These are phyloP conservation scores for Eretmochelys imbricata DNA, from an alignment of 2,113 vertebrate species.

Conservation along the genomic window DNA sequence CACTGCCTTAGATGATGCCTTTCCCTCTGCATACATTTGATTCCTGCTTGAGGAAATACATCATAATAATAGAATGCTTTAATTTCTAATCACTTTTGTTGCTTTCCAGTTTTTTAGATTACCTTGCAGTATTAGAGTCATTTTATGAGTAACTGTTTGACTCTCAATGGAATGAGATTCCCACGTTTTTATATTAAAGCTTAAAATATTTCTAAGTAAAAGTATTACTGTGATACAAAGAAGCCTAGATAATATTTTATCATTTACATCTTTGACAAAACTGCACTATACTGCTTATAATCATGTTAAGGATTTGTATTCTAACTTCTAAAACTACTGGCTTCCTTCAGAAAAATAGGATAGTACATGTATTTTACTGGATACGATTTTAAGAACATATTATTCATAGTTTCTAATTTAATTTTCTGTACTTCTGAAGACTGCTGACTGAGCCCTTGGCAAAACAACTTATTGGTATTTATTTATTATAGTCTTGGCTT, in stretches of 20 bases:
- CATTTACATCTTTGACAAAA: neutral
- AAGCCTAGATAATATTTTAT: neutral
- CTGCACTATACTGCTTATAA: neutral
- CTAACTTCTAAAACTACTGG: neutral
- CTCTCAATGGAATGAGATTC: neutral
- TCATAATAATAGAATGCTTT: neutral
- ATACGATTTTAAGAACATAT: neutral
- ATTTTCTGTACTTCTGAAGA: constrained; percentile 12
- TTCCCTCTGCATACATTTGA: neutral
- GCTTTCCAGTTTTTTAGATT: neutral
- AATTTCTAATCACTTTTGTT: neutral
- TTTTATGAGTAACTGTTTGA: neutral
- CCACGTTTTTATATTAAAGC: neutral
- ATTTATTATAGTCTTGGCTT: constrained; percentile 46
- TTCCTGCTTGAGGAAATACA: neutral
- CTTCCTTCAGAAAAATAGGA: neutral
- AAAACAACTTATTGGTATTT: constrained; percentile 49
- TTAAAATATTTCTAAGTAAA: neutral
- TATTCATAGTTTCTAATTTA: neutral
- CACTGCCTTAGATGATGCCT: neutral
- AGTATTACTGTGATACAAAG: neutral
- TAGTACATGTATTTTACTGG: neutral
- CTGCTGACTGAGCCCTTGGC: constrained; percentile 28
- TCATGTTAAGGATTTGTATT: neutral
- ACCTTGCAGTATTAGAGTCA: neutral